A percentile compares a stretch with the other conserved stretches of the same genome.
These are phyloP conservation scores for Parapristionchus giblindavisi DNA, from an alignment of 2,888 invertebrate species.

Conservation along the genomic window DNA sequence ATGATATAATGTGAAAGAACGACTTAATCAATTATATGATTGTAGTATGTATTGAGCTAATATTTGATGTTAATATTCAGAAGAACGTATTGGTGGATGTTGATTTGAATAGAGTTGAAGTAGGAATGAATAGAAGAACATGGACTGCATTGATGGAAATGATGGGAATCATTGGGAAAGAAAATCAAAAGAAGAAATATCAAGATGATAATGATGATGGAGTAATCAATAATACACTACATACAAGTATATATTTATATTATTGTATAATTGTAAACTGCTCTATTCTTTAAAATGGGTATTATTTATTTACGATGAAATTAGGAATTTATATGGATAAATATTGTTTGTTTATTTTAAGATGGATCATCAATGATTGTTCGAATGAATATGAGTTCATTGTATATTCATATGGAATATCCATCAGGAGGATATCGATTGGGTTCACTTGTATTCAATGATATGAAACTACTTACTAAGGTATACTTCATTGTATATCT, in stretches of 20 bases:
- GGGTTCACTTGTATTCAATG: slow-evolving; percentile 26
- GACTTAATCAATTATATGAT: not conserved
- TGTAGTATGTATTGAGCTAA: not conserved
- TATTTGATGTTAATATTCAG: slow-evolving; percentile 44
- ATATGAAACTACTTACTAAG: slow-evolving; percentile 20
- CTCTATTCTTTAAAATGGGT: too few species aligned
- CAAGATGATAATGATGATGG: too few species aligned
- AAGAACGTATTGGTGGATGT: slow-evolving; percentile 52
- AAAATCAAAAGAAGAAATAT: slow-evolving; percentile 39
- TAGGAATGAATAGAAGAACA: slow-evolving; percentile 89
- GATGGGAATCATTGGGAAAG: slow-evolving; percentile 76
- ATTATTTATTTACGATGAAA: too few species aligned
- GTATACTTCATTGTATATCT: too few species aligned
- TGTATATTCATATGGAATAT: slow-evolving; percentile 35
- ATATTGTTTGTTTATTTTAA: not conserved
- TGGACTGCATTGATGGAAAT: slow-evolving; percentile 96
- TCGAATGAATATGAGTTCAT: not conserved
- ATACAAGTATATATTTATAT: too few species aligned
- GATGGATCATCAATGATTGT: slow-evolving; percentile 16
- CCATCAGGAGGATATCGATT: slow-evolving; percentile 21
- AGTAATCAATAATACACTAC: too few species aligned
- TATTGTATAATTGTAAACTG: too few species aligned
- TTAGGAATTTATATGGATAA: too few species aligned
- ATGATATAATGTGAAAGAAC: slow-evolving; percentile 12
- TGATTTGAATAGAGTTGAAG: slow-evolving; percentile 72